These are phyloP conservation scores for Tolmerus cingulatus DNA, from an alignment of 2,888 invertebrate species.

Conservation along the genomic window DNA sequence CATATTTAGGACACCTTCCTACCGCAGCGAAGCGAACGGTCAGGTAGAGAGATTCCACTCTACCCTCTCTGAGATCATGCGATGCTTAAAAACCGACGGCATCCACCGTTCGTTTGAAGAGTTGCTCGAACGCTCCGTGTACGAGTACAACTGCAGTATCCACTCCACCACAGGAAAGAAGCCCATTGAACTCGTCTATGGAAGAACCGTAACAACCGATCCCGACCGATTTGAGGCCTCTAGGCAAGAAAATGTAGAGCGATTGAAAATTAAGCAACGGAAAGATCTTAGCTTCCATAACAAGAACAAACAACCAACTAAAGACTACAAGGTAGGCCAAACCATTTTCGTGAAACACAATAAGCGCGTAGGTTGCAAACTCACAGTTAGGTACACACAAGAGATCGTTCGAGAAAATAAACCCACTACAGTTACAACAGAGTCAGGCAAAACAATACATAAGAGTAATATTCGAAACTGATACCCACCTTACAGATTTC, in stretches of 20 bases:
- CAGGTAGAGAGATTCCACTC: constrained; percentile 49
- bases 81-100: constrained; percentile 47
- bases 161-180: constrained; percentile 48
- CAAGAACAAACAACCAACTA: constrained; percentile 45
- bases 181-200: constrained; percentile 46
- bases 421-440: not conserved
- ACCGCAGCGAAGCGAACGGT: constrained; percentile 47
- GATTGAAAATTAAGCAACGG: constrained; percentile 31
- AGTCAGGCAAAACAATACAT: not conserved
- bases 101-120: constrained; percentile 44
- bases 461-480: constrained; percentile 8
- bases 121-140: constrained; percentile 44
- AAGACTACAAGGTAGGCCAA: constrained; percentile 48
- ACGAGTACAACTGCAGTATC: constrained; percentile 48
- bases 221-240: constrained; percentile 41
- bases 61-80: constrained; percentile 48
- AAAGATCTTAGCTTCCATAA: constrained; percentile 43
- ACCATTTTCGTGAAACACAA: not conserved
- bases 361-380: not conserved
- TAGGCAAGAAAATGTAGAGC: constrained; percentile 26
- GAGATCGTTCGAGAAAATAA: not conserved
- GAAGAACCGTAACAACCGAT: constrained; percentile 30
- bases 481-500: constrained; percentile 1
- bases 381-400: not conserved
- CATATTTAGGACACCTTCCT: too few relatives aligned